Evolutionary conservation across 2,888 invertebrate genomes (phyloP).

Genomic region (Idaea biselata): DNA sequence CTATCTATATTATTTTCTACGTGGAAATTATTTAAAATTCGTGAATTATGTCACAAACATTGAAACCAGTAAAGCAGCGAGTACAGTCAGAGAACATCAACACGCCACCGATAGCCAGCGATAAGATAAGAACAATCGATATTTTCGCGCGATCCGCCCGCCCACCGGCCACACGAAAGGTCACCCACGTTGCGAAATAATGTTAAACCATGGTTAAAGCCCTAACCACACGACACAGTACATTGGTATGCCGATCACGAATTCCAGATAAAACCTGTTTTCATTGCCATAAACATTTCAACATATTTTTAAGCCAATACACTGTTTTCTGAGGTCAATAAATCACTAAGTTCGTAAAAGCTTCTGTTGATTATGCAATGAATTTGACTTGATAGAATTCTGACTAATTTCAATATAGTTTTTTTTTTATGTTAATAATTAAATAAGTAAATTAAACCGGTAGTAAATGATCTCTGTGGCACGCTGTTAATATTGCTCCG

Average conservation of each 20-base stretch:
- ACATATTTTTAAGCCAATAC: slow-evolving; percentile 2
- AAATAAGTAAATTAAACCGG: too few species aligned
- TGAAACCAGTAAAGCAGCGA: slow-evolving; percentile 33
- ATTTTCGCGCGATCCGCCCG: slow-evolving; percentile 72
- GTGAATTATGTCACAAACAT: neutral
- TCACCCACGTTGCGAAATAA: slow-evolving; percentile 69
- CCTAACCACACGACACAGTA: slow-evolving; percentile 41
- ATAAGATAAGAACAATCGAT: slow-evolving; percentile 65
- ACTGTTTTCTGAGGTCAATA: slow-evolving; percentile 11
- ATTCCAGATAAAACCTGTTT: slow-evolving; percentile 1
- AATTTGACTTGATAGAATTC: slow-evolving; percentile 4
- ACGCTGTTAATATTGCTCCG: too few species aligned
- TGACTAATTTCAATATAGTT: neutral
- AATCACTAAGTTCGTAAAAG: slow-evolving; percentile 7
- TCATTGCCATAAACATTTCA: neutral
- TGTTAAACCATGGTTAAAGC: slow-evolving; percentile 51
- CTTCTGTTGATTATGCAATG: slow-evolving; percentile 5
- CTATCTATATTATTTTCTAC: too few species aligned
- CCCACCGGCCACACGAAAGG: slow-evolving; percentile 69
- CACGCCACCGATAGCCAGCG: slow-evolving; percentile 66
- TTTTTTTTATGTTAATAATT: neutral
- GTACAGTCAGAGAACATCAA: slow-evolving; percentile 38
- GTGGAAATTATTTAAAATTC: neutral
- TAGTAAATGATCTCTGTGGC: too few species aligned
- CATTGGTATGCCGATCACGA: slow-evolving; percentile 35